Conservation (phyloP, 1,140 invertebrate genomes). For the Belonocnema kinseyi region DNA sequence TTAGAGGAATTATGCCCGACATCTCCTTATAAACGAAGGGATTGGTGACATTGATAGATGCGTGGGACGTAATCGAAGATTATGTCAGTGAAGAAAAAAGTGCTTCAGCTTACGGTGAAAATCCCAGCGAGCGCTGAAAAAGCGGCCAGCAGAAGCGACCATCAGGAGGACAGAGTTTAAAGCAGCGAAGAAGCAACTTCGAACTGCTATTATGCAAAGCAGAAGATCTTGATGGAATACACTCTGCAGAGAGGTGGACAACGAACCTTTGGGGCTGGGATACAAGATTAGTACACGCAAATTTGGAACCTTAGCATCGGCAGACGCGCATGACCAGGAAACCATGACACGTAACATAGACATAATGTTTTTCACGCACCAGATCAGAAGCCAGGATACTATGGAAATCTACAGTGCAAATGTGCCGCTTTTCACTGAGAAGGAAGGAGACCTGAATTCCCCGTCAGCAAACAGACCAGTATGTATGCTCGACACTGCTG, state of each 20-base stretch:
- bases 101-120: too few species aligned
- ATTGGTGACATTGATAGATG: too few species aligned
- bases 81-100: too few species aligned
- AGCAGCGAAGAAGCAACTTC: neutral
- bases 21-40: too few species aligned
- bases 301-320: neutral
- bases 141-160: too few species aligned
- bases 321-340: neutral
- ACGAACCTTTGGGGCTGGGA: constrained; percentile 52
- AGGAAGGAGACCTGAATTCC: constrained; percentile 33
- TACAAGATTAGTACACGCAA: constrained; percentile 55
- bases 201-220: neutral
- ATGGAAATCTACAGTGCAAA: neutral
- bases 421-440: neutral
- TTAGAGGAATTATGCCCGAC: too few species aligned
- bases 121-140: too few species aligned
- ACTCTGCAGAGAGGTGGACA: constrained; percentile 46
- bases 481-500: constrained; percentile 59
- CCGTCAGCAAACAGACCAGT: too few species aligned
- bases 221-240: constrained; percentile 44
- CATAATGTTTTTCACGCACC: neutral
- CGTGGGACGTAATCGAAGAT: too few species aligned
- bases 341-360: neutral
- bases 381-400: neutral
- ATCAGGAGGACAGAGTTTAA: too few species aligned